phyloP scores from a whole-genome alignment of 2,888 invertebrate species.

The Peribatodes rhomboidaria region DNA sequence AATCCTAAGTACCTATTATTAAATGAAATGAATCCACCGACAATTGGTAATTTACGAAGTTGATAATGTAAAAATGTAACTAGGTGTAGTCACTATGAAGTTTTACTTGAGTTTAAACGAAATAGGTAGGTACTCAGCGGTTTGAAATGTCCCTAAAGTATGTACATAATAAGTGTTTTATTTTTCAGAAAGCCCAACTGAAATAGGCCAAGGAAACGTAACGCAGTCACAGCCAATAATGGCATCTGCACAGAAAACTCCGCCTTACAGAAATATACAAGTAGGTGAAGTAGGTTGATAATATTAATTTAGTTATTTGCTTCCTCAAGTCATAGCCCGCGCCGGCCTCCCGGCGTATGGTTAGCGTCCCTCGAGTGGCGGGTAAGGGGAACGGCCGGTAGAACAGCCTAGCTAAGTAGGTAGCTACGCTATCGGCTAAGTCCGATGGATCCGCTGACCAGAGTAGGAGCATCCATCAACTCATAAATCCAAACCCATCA shows the following conservation, averaged over 20 bases:
- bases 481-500: too few relatives aligned
- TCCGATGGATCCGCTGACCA: too few relatives aligned
- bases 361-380: too few relatives aligned
- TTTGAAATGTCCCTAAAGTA: too few relatives aligned
- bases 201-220: conserved; percentile 16
- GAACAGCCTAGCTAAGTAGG: too few relatives aligned
- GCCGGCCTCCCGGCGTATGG: too few relatives aligned
- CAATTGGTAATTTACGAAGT: background rate
- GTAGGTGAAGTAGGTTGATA: too few relatives aligned
- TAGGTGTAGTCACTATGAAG: background rate
- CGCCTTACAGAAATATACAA: conserved; percentile 19
- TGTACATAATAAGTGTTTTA: background rate
- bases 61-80: background rate
- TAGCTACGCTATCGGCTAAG: too few relatives aligned
- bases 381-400: too few relatives aligned
- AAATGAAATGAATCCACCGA: background rate
- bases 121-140: too few relatives aligned
- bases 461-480: too few relatives aligned
- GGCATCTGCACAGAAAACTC: conserved; percentile 5
- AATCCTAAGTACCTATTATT: too few relatives aligned
- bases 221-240: conserved; percentile 1
- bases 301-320: background rate
- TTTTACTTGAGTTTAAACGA: background rate
- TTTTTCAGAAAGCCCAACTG: conserved; percentile 6
- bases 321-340: background rate